These are phyloP conservation scores for Musca domestica DNA, from an alignment of 1,140 invertebrate genomes.

Conservation along the genomic window DNA sequence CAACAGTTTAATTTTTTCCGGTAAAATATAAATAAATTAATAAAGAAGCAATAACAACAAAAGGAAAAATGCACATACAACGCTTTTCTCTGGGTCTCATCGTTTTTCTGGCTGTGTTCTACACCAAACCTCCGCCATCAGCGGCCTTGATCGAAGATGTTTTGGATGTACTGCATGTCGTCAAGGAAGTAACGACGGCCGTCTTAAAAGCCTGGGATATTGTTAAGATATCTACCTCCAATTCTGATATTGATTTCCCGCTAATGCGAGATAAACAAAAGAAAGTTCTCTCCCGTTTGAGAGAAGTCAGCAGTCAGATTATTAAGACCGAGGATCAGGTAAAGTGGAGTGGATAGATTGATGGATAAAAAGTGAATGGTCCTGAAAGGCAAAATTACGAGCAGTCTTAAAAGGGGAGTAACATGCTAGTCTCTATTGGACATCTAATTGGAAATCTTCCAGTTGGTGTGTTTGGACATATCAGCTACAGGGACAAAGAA, in stretches of 20 bases:
- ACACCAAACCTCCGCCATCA: constrained; percentile 31
- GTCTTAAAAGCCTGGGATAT: constrained; percentile 64
- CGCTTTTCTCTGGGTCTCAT: constrained; percentile 16
- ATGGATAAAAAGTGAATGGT: background rate
- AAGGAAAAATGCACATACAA: constrained; percentile 21
- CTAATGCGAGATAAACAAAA: constrained; percentile 59
- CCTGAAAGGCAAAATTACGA: background rate
- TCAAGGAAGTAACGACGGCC: constrained; percentile 60
- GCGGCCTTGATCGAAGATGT: constrained; percentile 59
- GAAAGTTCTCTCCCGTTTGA: constrained; percentile 56
- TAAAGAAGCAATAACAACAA: background rate
- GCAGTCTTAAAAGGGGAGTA: no score
- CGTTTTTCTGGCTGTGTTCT: constrained; percentile 17
- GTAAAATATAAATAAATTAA: constrained; percentile 5
- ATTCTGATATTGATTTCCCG: constrained; percentile 60
- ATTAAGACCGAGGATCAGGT: constrained; percentile 48
- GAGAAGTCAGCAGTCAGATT: constrained; percentile 54
- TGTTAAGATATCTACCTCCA: constrained; percentile 57
- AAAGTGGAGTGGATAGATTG: background rate
- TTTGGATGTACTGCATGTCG: constrained; percentile 62
- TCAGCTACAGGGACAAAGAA: no score
- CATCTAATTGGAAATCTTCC: no score
- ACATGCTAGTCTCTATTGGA: no score
- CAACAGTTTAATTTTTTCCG: no score
- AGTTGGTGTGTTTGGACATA: no score